phyloP scores from a whole-genome alignment of 1,140 invertebrate genomes.

The Lepidurus arcticus region DNA sequence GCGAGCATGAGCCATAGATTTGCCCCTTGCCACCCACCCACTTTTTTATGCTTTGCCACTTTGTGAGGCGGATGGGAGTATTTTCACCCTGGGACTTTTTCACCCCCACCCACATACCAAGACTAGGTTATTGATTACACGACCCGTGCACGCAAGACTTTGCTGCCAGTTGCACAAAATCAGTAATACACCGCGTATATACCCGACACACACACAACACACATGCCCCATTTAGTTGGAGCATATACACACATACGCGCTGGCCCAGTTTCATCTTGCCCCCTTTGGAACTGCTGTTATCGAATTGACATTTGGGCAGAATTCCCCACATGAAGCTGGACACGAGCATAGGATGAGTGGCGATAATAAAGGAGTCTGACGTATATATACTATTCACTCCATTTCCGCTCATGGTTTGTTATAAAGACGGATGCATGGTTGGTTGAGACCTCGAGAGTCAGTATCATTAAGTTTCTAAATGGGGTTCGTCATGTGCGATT shows the following conservation, averaged over 20 bases:
- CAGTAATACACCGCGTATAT: background rate
- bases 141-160: background rate
- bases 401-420: too few species aligned
- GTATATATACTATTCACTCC: too few species aligned
- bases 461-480: too few species aligned
- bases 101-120: background rate
- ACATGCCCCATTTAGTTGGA: background rate
- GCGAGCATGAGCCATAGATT: background rate
- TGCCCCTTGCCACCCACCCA: background rate
- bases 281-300: too few species aligned
- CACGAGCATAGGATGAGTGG: too few species aligned
- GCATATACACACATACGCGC: background rate
- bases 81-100: background rate
- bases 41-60: background rate
- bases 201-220: background rate
- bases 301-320: too few species aligned
- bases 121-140: slow-evolving; percentile 1
- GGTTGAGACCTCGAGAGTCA: too few species aligned
- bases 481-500: too few species aligned
- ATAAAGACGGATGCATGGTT: too few species aligned
- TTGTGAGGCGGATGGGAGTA: background rate
- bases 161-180: slow-evolving; percentile 18
- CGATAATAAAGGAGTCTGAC: too few species aligned
- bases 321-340: too few species aligned
- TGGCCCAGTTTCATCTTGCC: too few species aligned